A percentile compares a stretch with the other conserved stretches of the same genome.
These are phyloP conservation scores for Enoplosus armatus DNA, from an alignment of 2,797 vertebrate species.

Conservation along the genomic window DNA sequence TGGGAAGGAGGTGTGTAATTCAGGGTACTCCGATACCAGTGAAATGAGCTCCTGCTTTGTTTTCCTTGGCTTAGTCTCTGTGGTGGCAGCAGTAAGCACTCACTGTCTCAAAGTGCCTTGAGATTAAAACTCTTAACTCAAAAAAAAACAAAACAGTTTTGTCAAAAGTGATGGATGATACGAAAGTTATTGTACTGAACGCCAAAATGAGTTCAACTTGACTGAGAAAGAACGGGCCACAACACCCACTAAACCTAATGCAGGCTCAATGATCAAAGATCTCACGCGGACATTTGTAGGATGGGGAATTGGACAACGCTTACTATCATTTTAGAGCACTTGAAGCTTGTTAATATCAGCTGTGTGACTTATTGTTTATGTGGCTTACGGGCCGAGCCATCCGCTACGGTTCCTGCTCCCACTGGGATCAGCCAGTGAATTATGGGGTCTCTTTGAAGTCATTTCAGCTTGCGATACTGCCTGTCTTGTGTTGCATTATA, in stretches of 20 bases:
- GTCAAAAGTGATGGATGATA: not conserved
- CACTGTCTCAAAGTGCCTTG: not conserved
- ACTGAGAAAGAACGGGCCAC: not conserved
- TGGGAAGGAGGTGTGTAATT: not conserved
- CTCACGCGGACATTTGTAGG: not conserved
- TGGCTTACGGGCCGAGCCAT: slow-evolving; percentile 32
- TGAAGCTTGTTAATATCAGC: not conserved
- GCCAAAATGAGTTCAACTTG: not conserved
- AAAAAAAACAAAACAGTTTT: too few species aligned
- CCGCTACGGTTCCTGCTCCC: slow-evolving; percentile 19
- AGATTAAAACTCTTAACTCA: not conserved
- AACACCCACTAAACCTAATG: not conserved
- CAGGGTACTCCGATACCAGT: not conserved
- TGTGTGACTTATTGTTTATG: slow-evolving; percentile 34
- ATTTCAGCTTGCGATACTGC: slow-evolving; percentile 46
- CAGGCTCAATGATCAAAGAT: not conserved
- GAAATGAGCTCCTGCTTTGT: not conserved
- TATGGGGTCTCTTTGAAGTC: slow-evolving; percentile 56
- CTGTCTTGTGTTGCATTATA: slow-evolving; percentile 44
- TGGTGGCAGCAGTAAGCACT: not conserved
- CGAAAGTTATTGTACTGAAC: not conserved
- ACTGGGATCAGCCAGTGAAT: slow-evolving; percentile 46
- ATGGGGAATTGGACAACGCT: not conserved
- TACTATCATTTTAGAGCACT: slow-evolving; percentile 1
- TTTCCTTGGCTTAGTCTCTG: not conserved